Conservation (phyloP, 2,888 invertebrate genomes). For the Rhagium mordax region DNA sequence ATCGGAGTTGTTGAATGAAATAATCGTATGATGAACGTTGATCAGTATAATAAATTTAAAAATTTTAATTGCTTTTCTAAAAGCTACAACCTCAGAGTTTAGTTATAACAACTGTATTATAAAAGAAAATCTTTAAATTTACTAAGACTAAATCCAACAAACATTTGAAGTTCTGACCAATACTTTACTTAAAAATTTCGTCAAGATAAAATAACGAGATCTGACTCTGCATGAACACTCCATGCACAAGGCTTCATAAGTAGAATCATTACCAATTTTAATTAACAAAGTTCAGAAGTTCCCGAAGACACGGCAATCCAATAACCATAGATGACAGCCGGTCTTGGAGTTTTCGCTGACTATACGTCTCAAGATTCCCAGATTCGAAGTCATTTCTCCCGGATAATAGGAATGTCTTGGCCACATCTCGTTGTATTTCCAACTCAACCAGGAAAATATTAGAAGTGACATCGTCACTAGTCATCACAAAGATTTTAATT, state of each 20-base stretch:
- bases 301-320: conserved; percentile 33
- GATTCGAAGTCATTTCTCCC: conserved; percentile 14
- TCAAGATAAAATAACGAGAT: not conserved
- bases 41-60: too few species aligned
- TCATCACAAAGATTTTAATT: conserved; percentile 38
- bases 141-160: too few species aligned
- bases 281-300: conserved; percentile 41
- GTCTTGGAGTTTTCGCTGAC: conserved; percentile 43
- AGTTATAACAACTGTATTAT: too few species aligned
- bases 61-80: too few species aligned
- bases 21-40: too few species aligned
- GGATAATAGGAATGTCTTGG: conserved; percentile 40
- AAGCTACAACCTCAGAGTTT: too few species aligned
- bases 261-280: conserved; percentile 40
- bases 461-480: conserved; percentile 42
- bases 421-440: conserved; percentile 32
- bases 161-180: not conserved
- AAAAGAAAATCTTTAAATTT: too few species aligned
- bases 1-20: too few species aligned
- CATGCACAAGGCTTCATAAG: conserved; percentile 14
- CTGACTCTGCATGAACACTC: not conserved
- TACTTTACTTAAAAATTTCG: not conserved
- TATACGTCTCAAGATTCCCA: conserved; percentile 27
- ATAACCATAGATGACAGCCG: conserved; percentile 39
- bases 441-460: conserved; percentile 35